phyloP scores from a whole-genome alignment of 2,113 vertebrate species.

The Xyliphius kryptos region DNA sequence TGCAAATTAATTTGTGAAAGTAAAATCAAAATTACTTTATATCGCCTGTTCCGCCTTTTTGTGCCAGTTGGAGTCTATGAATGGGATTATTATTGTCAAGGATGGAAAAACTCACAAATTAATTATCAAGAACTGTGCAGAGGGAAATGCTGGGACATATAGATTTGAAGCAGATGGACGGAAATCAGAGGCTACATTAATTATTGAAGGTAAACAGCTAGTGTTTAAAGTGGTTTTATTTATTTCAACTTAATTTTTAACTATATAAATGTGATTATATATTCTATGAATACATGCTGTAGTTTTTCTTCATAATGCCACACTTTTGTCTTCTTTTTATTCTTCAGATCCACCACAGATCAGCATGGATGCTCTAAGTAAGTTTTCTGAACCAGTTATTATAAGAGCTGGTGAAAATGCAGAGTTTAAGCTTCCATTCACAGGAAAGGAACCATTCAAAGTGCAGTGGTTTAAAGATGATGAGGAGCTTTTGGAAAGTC shows the following conservation, averaged over 20 bases:
- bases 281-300: no score
- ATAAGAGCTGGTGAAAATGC: constrained; percentile 72
- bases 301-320: no score
- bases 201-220: constrained; percentile 56
- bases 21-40: background rate
- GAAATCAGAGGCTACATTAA: constrained; percentile 65
- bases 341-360: constrained; percentile 73
- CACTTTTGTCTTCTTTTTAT: background rate
- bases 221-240: no score
- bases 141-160: constrained; percentile 71
- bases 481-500: constrained; percentile 57
- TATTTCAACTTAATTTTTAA: no score
- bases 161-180: constrained; percentile 72
- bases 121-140: constrained; percentile 61
- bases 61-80: constrained; percentile 62
- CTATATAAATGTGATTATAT: no score
- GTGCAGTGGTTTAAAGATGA: constrained; percentile 75
- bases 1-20: no score
- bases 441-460: constrained; percentile 66
- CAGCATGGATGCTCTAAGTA: constrained; percentile 57
- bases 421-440: constrained; percentile 71
- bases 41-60: constrained; percentile 18
- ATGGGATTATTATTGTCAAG: constrained; percentile 66
- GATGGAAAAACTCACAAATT: constrained; percentile 70
- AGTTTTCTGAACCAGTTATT: constrained; percentile 65